Evolutionary conservation across 2,797 vertebrate genomes (phyloP).

Genomic region (Clarias platycephalus): DNA sequence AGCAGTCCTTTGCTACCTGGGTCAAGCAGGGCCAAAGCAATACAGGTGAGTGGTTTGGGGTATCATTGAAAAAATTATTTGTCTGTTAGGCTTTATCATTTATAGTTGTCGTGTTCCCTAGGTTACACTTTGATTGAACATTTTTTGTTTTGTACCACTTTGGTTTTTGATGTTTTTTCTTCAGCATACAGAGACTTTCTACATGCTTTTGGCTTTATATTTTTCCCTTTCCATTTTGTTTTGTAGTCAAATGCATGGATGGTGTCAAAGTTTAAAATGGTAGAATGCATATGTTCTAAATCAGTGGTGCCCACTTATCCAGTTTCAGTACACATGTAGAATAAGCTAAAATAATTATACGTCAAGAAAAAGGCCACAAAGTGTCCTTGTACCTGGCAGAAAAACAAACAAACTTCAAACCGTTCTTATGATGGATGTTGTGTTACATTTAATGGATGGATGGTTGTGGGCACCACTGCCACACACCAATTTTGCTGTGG

Average conservation of each 20-base stretch:
- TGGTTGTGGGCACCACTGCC: constrained; percentile 66
- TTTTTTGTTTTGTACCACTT: constrained; percentile 7
- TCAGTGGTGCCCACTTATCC: constrained; percentile 50
- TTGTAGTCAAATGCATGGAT: constrained; percentile 31
- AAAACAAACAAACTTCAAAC: background rate
- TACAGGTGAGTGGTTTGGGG: constrained; percentile 68
- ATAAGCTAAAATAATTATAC: background rate
- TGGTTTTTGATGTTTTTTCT: background rate
- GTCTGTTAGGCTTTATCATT: background rate
- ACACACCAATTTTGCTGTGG: constrained; percentile 53
- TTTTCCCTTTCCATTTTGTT: background rate
- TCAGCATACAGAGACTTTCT: background rate
- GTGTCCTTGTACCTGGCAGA: background rate
- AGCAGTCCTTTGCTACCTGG: constrained; percentile 97
- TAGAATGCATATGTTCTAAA: background rate
- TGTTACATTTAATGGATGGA: constrained; percentile 3
- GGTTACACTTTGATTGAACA: background rate
- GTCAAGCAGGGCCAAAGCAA: constrained; percentile 94
- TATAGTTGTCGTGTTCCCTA: background rate
- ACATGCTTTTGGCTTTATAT: background rate
- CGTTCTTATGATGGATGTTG: background rate
- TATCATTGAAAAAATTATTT: background rate
- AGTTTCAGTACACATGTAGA: background rate
- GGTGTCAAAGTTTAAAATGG: background rate
- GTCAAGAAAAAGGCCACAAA: background rate